These are phyloP conservation scores for Saccostrea echinata DNA, from an alignment of 1,140 invertebrate genomes.

Conservation along the genomic window DNA sequence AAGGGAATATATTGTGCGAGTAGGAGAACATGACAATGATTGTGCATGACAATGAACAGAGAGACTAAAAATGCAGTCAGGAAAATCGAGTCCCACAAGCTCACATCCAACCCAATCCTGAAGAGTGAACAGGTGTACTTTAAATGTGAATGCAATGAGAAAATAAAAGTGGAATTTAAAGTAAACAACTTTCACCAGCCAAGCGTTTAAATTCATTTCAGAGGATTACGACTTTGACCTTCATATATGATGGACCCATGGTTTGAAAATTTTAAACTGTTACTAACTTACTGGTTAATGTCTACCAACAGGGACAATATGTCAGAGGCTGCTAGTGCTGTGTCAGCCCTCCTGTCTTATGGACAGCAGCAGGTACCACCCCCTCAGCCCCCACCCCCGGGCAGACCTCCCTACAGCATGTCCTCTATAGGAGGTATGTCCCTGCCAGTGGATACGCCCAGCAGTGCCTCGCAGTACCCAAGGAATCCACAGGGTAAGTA, in stretches of 20 bases:
- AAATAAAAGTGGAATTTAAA: not conserved
- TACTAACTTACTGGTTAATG: slow-evolving; percentile 69
- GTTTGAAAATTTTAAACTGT: slow-evolving; percentile 69
- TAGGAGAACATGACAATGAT: not conserved
- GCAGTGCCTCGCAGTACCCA: not conserved
- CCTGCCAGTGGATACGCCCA: not conserved
- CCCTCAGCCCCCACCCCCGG: slow-evolving; percentile 47
- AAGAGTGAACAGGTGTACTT: not conserved
- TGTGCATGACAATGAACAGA: not conserved
- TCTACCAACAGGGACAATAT: slow-evolving; percentile 64
- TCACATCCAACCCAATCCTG: not conserved
- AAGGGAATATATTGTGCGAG: not conserved
- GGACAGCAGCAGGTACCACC: slow-evolving; percentile 45
- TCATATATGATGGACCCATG: slow-evolving; percentile 62
- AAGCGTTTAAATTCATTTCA: not conserved
- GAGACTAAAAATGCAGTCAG: not conserved
- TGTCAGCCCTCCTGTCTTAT: slow-evolving; percentile 25
- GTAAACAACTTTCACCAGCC: not conserved
- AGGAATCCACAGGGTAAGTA: slow-evolving; percentile 23
- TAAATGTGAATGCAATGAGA: not conserved
- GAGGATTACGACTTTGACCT: slow-evolving; percentile 8
- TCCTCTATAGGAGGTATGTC: not conserved
- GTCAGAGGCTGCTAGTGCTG: slow-evolving; percentile 31
- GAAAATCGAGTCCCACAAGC: too few relatives aligned
- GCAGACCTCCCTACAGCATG: slow-evolving; percentile 1